A percentile compares a stretch with the other conserved stretches of the same genome.
Conservation (phyloP, 2,113 vertebrate species). For the Proterorhinus semilunaris region DNA sequence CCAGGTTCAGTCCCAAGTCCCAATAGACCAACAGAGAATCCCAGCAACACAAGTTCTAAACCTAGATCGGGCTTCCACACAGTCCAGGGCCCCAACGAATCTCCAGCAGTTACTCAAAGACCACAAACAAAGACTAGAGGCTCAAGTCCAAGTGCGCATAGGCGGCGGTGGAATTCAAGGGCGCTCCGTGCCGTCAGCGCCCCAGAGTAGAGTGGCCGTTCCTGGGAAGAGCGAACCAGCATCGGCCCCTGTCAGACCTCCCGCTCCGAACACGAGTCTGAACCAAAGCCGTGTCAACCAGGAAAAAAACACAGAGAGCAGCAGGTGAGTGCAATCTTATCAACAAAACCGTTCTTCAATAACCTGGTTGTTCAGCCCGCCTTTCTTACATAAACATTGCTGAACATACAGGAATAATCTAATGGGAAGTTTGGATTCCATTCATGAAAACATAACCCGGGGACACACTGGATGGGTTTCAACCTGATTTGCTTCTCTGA, state of each 20-base stretch:
- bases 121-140: background rate
- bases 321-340: background rate
- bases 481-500: too few relatives aligned
- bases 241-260: background rate
- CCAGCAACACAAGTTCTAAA: background rate
- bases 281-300: background rate
- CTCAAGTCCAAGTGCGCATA: background rate
- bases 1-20: background rate
- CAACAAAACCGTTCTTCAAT: too few relatives aligned
- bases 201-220: background rate
- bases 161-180: background rate
- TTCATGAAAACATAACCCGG: too few relatives aligned
- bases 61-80: background rate
- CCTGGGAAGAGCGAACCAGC: background rate
- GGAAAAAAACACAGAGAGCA: background rate
- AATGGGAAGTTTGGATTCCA: too few relatives aligned
- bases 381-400: too few relatives aligned
- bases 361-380: too few relatives aligned
- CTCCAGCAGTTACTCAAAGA: background rate
- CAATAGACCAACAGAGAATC: background rate
- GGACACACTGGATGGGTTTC: too few relatives aligned
- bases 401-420: too few relatives aligned
- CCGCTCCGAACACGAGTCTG: background rate
- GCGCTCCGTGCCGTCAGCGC: background rate
- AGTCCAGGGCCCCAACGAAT: too few relatives aligned